A percentile compares a stretch with the other conserved stretches of the same genome.
Evolutionary conservation across 64 coral and sea anemone species (phyloP).

Genomic region (Actinia equina): DNA sequence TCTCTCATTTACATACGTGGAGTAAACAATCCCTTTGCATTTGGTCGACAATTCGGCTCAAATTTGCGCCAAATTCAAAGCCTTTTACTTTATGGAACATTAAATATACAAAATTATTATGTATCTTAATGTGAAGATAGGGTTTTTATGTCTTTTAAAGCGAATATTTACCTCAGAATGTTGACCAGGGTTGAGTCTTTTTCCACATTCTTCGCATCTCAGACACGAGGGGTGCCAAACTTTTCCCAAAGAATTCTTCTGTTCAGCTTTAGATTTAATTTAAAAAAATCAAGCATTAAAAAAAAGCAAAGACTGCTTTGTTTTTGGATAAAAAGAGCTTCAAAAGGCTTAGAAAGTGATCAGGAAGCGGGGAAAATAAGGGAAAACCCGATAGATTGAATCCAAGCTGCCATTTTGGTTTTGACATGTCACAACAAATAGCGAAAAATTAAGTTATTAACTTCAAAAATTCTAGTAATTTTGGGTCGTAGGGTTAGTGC

Average conservation of each 20-base stretch:
- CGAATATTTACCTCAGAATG: slow-evolving; percentile 80
- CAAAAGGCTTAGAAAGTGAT: not conserved
- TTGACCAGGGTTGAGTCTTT: slow-evolving; percentile 91
- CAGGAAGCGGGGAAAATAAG: not conserved
- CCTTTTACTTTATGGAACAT: not conserved
- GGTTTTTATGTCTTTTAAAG: not conserved
- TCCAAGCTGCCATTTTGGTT: not conserved
- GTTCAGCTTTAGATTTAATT: slow-evolving; percentile 65
- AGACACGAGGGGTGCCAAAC: slow-evolving; percentile 96
- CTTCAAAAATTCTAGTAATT: not conserved
- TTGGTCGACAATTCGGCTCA: not conserved
- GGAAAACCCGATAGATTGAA: not conserved
- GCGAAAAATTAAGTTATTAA: not conserved
- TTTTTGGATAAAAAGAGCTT: not conserved
- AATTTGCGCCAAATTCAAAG: not conserved
- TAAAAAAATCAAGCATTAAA: not conserved
- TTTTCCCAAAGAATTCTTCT: slow-evolving; percentile 95
- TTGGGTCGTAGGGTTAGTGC: not conserved
- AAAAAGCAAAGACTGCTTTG: not conserved
- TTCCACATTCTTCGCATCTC: slow-evolving; percentile 94
- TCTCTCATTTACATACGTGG: not conserved
- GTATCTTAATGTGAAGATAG: not conserved
- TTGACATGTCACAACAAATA: not conserved
- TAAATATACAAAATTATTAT: not conserved
- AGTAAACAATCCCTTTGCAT: not conserved